A percentile compares a stretch with the other conserved stretches of the same genome.
phyloP scores from a whole-genome alignment of 2,113 vertebrate species.

The Lepus europaeus region DNA sequence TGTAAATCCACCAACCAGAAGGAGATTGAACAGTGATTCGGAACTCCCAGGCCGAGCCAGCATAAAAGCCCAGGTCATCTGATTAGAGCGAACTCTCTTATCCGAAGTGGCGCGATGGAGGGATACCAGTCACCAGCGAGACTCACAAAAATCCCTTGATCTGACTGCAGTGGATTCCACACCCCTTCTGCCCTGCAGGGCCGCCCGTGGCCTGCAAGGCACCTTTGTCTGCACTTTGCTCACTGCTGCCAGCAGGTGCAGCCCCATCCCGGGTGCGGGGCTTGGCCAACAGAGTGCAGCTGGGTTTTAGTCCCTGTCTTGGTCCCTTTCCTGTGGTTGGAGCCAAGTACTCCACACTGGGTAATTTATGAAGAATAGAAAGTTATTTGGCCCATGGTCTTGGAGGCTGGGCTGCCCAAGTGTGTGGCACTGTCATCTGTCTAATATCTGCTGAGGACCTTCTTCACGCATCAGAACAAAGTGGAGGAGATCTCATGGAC shows the following conservation, averaged over 20 bases:
- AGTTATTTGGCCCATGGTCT: too few species aligned
- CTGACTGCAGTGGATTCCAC: background rate
- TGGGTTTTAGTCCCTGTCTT: too few species aligned
- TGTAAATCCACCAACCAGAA: background rate
- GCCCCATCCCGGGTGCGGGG: accelerated
- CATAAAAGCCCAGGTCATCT: background rate
- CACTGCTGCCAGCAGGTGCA: background rate
- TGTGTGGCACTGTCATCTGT: too few species aligned
- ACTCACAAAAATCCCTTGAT: background rate
- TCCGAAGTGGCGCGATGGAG: background rate
- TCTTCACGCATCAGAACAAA: too few species aligned
- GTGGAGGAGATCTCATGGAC: too few species aligned
- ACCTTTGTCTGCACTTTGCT: background rate
- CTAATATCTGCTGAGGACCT: too few species aligned
- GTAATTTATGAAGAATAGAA: too few species aligned
- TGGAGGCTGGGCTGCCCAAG: too few species aligned
- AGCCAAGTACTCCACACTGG: too few species aligned
- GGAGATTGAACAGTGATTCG: background rate
- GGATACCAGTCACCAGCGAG: background rate
- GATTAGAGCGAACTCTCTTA: background rate
- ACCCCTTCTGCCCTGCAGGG: background rate
- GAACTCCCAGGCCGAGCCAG: background rate
- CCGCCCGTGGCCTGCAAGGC: background rate
- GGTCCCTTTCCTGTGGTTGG: too few species aligned
- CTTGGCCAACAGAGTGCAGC: too few species aligned